phyloP scores from a whole-genome alignment of 2,797 vertebrate species.

The Nannoperca obscura region DNA sequence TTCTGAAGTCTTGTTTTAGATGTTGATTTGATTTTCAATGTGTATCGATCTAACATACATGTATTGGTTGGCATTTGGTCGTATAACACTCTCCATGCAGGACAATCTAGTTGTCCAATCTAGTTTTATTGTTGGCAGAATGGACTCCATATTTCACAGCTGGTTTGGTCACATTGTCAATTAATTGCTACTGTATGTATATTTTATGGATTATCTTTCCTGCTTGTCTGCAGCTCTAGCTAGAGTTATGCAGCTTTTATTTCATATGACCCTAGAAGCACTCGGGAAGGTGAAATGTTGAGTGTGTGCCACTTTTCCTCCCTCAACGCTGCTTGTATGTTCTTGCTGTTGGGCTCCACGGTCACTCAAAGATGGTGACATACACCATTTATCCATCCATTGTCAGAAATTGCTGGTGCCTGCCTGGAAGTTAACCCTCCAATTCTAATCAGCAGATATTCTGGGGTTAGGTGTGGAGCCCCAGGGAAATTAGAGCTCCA shows the following conservation, averaged over 20 bases:
- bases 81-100: not conserved
- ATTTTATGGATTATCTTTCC: conserved; percentile 12
- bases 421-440: conserved; percentile 29
- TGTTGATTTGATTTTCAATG: not conserved
- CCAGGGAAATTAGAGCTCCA: conserved; percentile 53
- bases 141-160: conserved; percentile 14
- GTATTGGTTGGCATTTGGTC: not conserved
- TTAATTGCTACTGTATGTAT: conserved; percentile 2
- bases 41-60: not conserved
- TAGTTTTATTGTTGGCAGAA: conserved; percentile 4
- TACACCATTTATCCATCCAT: conserved; percentile 34
- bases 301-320: conserved; percentile 6
- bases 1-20: not conserved
- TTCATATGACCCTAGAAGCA: not conserved
- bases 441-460: conserved; percentile 48
- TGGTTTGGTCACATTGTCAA: conserved; percentile 23
- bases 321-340: conserved; percentile 16
- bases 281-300: conserved; percentile 20
- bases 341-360: conserved; percentile 8
- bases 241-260: no score
- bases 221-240: not conserved
- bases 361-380: conserved; percentile 6
- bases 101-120: not conserved
- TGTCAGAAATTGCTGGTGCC: conserved; percentile 35
- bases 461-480: conserved; percentile 22